Evolutionary conservation across 2,797 vertebrate species (phyloP), one percentile per base, ranked within the genome.

Genomic region (Dipus sagitta): DNA sequence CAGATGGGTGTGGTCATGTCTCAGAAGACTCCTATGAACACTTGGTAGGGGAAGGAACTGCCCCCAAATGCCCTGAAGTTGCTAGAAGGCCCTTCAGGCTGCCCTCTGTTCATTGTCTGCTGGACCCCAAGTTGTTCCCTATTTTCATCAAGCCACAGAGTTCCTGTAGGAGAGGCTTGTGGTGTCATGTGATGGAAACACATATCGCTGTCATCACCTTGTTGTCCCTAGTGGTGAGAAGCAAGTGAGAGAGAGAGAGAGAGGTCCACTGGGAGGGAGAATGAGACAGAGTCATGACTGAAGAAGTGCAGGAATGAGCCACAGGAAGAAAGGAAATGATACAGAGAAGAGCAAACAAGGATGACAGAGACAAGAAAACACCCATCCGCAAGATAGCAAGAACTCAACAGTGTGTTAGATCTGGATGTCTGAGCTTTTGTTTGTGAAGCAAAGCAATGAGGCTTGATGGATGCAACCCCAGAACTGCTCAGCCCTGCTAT

Each of bases 121-220:
- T 8, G 11, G 1, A 20, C 10, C 38, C 80, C 8, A 75, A 6
- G 0, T 0, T 8, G 1, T 23, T 18, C 34, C 18, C 34, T 4
- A n/a, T 13, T 28, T 52, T 18, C 52, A 30, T n/a, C 9, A 18
- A 42, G 47, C 7, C 34, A 3, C 60, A 26, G 47, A n/a, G 67
- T 38, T 71, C 60, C 28, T 6, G 52, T 11, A 1, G 32, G 12
- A 34, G 0, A 3, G 17, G 21, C 1, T 20, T 2, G 26, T 32
- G 1, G 2, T 7, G 11, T 17, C 9, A 6, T 2, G 1, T 4
- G 11, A 68, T 1, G 10, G 15, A 4, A 65, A 30, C 23, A 2
- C 0, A 10, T 1, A 8, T 58, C 14, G 13, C 2, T 18, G 24
- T 21, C 26, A 1, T 34, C 72, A 2, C 83, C 34, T 47, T 11